A percentile compares a stretch with the other conserved stretches of the same genome.
Conservation (phyloP, 2,797 vertebrate species). For the Characodon lateralis region DNA sequence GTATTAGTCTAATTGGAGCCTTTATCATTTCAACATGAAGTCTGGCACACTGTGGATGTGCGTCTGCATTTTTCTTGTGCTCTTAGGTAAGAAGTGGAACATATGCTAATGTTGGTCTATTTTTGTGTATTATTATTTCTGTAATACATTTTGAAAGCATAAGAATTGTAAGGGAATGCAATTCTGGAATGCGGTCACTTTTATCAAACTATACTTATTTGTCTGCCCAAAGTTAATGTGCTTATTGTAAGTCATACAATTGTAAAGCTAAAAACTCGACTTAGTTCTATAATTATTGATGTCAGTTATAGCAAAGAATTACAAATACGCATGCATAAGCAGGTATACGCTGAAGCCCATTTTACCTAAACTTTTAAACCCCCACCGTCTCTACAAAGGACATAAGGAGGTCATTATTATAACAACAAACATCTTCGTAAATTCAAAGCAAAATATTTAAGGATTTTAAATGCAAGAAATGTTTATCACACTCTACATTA, state of each 20-base stretch:
- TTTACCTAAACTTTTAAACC: not conserved
- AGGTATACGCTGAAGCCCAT: not conserved
- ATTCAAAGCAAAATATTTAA: not conserved
- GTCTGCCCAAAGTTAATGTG: constrained; percentile 13
- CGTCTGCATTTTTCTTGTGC: constrained; percentile 72
- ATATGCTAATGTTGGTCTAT: not conserved
- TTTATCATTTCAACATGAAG: constrained; percentile 69
- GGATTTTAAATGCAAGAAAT: not conserved
- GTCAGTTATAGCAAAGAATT: constrained; percentile 19
- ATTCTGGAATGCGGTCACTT: constrained; percentile 19
- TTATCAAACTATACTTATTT: constrained; percentile 19
- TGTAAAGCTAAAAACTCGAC: not conserved
- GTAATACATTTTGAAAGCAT: not conserved
- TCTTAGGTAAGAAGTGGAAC: constrained; percentile 77
- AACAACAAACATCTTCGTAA: not conserved
- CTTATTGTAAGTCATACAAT: not conserved
- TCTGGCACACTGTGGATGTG: constrained; percentile 77
- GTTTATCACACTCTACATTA: not conserved
- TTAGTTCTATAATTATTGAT: constrained; percentile 33
- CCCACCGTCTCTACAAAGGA: too few species aligned
- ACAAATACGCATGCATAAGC: constrained; percentile 14
- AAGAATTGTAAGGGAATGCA: not conserved
- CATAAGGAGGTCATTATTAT: not conserved
- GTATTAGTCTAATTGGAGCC: constrained; percentile 57
- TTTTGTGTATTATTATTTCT: not conserved